phyloP scores from a whole-genome alignment of 2,113 vertebrate species.

The Poeciliopsis turrubarensis region DNA sequence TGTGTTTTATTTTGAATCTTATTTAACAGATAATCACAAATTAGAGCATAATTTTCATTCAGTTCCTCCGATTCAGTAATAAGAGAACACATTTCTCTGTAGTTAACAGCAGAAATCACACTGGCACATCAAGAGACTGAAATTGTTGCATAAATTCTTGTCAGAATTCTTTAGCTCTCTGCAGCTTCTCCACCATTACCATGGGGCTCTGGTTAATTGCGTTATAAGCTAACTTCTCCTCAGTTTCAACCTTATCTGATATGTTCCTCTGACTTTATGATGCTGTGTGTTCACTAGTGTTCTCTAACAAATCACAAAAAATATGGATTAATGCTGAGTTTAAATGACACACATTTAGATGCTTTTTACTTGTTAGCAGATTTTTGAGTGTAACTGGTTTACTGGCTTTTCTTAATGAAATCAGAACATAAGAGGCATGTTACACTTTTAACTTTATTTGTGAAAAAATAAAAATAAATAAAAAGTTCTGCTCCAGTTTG shows the following conservation, averaged over 20 bases:
- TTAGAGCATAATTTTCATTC: not conserved
- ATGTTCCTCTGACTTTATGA: too few species aligned
- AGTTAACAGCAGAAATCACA: not conserved
- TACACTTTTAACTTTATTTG: not conserved
- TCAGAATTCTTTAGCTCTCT: not conserved
- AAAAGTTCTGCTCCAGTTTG: not conserved
- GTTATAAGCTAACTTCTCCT: not conserved
- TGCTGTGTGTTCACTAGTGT: not conserved
- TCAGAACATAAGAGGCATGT: not conserved
- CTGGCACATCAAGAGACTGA: not conserved
- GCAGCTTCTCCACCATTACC: not conserved
- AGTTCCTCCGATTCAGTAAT: not conserved
- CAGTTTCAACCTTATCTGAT: not conserved
- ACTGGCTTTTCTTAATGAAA: not conserved
- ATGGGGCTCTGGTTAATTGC: not conserved
- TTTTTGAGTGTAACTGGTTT: not conserved
- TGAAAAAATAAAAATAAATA: not conserved
- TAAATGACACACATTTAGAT: not conserved
- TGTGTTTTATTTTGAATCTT: too few species aligned
- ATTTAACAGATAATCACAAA: not conserved
- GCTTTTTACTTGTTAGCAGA: not conserved
- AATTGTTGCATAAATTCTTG: too few species aligned
- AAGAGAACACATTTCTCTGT: not conserved
- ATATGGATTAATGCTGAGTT: not conserved
- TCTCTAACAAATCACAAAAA: not conserved